These are phyloP conservation scores for Fukomys damarensis DNA, from an alignment of 2,113 vertebrate species.

Conservation along the genomic window DNA sequence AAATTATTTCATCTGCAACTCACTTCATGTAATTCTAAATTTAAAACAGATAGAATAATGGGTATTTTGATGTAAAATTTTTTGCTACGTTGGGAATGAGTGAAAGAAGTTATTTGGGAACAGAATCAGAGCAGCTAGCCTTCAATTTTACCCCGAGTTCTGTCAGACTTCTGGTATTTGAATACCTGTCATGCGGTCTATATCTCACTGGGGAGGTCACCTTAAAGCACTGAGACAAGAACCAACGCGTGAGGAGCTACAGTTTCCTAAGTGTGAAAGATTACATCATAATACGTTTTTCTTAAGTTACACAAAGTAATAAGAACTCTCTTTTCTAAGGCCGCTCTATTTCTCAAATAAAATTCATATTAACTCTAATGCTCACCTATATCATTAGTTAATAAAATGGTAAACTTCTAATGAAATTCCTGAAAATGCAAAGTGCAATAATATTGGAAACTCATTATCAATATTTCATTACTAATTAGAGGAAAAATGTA, in stretches of 20 bases:
- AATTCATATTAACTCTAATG: background rate
- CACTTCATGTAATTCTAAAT: background rate
- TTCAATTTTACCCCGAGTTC: rapidly evolving
- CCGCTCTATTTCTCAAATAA: background rate
- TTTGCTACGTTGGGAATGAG: background rate
- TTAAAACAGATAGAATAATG: background rate
- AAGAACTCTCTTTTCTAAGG: rapidly evolving
- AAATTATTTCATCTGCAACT: background rate
- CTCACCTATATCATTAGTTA: background rate
- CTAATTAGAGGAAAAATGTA: background rate
- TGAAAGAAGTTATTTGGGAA: background rate
- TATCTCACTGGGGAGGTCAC: background rate
- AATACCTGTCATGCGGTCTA: rapidly evolving
- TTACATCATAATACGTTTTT: background rate
- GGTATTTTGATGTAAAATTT: background rate
- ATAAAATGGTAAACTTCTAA: background rate
- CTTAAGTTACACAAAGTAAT: background rate
- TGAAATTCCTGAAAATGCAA: background rate
- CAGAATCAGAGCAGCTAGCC: background rate
- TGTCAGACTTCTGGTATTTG: background rate
- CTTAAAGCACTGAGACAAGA: background rate
- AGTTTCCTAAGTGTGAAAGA: background rate
- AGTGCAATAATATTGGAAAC: background rate
- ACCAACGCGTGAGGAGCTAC: background rate
- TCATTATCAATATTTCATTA: background rate